These are phyloP conservation scores for Macroglossus sobrinus DNA, from an alignment of 2,113 vertebrate genomes.

Conservation along the genomic window DNA sequence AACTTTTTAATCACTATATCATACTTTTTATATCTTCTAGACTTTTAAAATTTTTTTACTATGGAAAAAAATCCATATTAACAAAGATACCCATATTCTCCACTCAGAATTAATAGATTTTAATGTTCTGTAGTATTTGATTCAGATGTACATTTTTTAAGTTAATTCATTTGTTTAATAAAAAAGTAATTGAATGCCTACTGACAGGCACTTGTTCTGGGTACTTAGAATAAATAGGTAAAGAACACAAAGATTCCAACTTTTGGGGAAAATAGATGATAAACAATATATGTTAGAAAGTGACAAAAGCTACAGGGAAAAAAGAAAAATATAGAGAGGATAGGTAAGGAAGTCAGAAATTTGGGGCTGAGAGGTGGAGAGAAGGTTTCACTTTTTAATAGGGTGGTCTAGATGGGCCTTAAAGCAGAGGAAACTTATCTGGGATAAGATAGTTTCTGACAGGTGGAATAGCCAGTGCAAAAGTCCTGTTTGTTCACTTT, in stretches of 20 bases:
- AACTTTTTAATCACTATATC: neutral
- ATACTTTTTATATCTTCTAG: neutral
- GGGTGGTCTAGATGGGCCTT: neutral
- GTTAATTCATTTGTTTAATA: neutral
- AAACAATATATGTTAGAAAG: neutral
- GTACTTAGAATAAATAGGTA: neutral
- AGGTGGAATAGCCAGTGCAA: neutral
- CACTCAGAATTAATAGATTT: neutral
- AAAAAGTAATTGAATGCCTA: neutral
- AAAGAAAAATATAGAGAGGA: neutral
- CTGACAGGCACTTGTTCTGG: neutral
- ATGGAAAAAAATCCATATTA: neutral
- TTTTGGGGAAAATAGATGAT: neutral
- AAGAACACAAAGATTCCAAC: neutral
- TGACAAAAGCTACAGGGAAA: neutral
- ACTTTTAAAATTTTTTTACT: neutral
- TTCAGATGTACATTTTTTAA: neutral
- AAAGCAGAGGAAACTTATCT: neutral
- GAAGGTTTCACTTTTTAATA: neutral
- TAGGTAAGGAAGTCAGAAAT: neutral
- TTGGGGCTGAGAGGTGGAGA: neutral
- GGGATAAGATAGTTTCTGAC: neutral
- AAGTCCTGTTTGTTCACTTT: neutral
- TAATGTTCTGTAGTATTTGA: conserved; percentile 26
- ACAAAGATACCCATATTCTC: neutral